These are phyloP conservation scores for Lepidocyrtoides sp. DNA, from an alignment of 2,888 invertebrate species.

Conservation along the genomic window DNA sequence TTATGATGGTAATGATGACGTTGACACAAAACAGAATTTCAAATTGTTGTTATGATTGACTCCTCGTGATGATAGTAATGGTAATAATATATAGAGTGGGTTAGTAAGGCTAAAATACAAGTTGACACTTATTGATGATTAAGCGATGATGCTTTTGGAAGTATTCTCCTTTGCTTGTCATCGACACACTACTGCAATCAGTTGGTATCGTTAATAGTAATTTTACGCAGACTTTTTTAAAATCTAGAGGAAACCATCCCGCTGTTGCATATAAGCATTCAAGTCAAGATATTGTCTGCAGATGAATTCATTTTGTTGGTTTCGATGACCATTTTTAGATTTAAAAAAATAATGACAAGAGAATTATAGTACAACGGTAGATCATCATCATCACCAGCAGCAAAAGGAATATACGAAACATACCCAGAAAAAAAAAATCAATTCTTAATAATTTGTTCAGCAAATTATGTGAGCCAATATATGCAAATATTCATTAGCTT, in stretches of 20 bases:
- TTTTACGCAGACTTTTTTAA: not conserved
- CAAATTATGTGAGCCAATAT: no score
- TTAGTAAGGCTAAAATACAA: not conserved
- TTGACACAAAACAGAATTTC: constrained; percentile 8
- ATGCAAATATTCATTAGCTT: no score
- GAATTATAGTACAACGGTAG: not conserved
- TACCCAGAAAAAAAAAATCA: no score
- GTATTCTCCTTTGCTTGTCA: no score
- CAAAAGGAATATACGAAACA: no score
- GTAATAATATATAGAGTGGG: not conserved
- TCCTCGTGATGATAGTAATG: no score
- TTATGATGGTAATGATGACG: not conserved
- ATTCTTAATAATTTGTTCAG: no score
- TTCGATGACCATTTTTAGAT: constrained; percentile 10
- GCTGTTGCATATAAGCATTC: not conserved
- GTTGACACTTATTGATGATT: not conserved
- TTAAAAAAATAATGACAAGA: not conserved
- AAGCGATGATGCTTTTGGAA: no score
- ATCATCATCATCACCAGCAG: no score
- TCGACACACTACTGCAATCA: no score
- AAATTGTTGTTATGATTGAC: not conserved
- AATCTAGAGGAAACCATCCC: not conserved
- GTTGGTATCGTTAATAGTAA: not conserved
- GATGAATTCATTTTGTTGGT: not conserved
- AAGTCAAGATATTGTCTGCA: not conserved